Percentiles rank a stretch among this genome's conserved stretches.
Conservation (phyloP, 1,140 invertebrate species). For the Conus ventricosus region DNA sequence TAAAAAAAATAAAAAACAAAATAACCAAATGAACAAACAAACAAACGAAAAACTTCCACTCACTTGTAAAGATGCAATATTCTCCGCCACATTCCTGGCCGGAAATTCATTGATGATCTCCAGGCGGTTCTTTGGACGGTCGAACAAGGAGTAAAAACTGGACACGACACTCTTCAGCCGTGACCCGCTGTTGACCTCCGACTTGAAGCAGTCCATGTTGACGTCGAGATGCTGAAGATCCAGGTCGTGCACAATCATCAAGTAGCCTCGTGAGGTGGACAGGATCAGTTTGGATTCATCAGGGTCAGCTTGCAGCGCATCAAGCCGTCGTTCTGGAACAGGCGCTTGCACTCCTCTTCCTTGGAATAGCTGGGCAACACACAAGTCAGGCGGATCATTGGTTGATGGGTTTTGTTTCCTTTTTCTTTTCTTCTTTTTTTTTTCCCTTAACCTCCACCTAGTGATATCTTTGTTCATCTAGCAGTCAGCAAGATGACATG, state of each 20-base stretch:
- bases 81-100: conserved; percentile 88
- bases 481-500: too few species aligned
- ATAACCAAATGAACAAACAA: background rate
- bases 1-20: too few species aligned
- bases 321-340: conserved; percentile 88
- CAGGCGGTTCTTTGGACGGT: conserved; percentile 87
- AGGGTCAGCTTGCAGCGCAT: conserved; percentile 91
- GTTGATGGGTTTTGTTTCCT: background rate
- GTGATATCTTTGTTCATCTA: too few species aligned
- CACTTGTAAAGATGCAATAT: conserved; percentile 84
- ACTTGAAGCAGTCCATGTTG: conserved; percentile 91
- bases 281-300: conserved; percentile 91
- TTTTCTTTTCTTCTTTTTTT: background rate
- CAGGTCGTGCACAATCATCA: conserved; percentile 92
- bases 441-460: too few species aligned
- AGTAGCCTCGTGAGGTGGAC: conserved; percentile 90
- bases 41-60: background rate
- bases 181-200: conserved; percentile 79
- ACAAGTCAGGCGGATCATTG: background rate
- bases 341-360: conserved; percentile 84
- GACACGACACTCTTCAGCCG: conserved; percentile 28
- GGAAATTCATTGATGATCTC: conserved; percentile 95
- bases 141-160: conserved; percentile 60
- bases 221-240: conserved; percentile 85
- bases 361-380: conserved; percentile 80